phyloP scores from a whole-genome alignment of 2,888 invertebrate species.

The Theristus sp. region DNA sequence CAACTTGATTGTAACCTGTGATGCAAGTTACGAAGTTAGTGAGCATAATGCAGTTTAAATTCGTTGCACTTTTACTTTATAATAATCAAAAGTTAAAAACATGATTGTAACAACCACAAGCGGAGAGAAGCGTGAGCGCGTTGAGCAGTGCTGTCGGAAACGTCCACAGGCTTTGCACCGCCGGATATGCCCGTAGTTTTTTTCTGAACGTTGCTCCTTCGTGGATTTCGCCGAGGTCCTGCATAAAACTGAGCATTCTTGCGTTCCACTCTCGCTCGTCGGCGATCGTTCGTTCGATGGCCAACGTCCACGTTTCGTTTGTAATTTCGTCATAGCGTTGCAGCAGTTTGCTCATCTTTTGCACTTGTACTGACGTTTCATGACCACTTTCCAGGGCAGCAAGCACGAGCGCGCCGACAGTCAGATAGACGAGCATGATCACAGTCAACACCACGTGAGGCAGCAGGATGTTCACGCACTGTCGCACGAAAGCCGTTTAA shows the following conservation, averaged over 20 bases:
- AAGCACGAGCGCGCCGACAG: constrained; percentile 2
- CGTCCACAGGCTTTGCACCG: too few relatives aligned
- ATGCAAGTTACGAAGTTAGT: neutral
- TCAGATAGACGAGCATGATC: neutral
- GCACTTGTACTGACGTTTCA: neutral
- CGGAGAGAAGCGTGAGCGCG: constrained; percentile 28
- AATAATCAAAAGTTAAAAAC: too few relatives aligned
- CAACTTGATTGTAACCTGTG: constrained; percentile 27
- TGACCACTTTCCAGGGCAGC: neutral
- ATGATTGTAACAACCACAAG: constrained; percentile 25
- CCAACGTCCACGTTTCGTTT: neutral
- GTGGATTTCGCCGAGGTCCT: neutral
- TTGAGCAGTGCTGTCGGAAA: constrained; percentile 14
- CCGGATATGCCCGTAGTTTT: too few relatives aligned
- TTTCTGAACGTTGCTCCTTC: too few relatives aligned
- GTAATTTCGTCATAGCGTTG: neutral
- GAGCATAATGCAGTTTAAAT: neutral
- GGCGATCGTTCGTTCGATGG: neutral
- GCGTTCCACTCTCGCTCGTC: neutral
- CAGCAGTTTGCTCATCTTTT: neutral
- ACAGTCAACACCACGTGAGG: constrained; percentile 1
- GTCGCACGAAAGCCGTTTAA: neutral
- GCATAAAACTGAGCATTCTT: neutral
- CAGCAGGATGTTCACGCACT: constrained; percentile 3
- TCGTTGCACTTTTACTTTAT: too few relatives aligned